A percentile compares a stretch with the other conserved stretches of the same genome.
Conservation (phyloP, 1,140 invertebrate species). For the Aphelinus atriplicis region DNA sequence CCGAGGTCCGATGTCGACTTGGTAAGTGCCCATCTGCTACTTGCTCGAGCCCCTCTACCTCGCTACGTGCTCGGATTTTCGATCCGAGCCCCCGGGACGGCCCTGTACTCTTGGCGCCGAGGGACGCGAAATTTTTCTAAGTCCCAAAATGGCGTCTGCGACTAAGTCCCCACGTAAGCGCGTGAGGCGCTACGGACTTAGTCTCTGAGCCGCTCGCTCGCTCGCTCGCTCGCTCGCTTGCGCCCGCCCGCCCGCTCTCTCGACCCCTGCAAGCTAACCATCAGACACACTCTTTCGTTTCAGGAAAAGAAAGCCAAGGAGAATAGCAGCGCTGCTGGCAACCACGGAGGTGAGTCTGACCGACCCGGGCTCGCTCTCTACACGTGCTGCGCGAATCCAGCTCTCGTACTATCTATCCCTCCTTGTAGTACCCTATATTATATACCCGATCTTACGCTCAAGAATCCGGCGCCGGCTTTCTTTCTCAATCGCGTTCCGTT, state of each 20-base stretch:
- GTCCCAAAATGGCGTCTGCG: conserved; percentile 86
- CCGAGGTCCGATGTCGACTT: conserved; percentile 48
- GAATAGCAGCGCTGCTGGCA: conserved; percentile 56
- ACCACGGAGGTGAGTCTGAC: conserved; percentile 60
- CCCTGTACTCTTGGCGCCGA: conserved; percentile 55
- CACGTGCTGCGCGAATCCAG: too few relatives aligned
- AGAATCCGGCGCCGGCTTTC: too few relatives aligned
- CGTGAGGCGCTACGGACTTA: neutral
- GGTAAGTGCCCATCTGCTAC: conserved; percentile 52
- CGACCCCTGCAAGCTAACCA: too few relatives aligned
- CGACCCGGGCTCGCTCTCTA: neutral
- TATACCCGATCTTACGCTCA: too few relatives aligned
- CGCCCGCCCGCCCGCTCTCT: too few relatives aligned
- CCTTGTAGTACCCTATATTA: too few relatives aligned
- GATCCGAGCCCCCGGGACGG: conserved; percentile 25
- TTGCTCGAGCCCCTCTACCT: neutral
- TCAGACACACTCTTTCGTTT: conserved; percentile 34
- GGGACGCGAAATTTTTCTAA: conserved; percentile 79
- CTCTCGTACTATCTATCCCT: too few relatives aligned
- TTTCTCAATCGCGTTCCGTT: too few relatives aligned
- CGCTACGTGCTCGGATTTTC: conserved; percentile 45
- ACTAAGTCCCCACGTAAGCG: conserved; percentile 69
- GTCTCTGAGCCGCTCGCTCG: neutral
- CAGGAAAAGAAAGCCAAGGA: conserved; percentile 64
- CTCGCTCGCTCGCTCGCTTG: too few relatives aligned